These are phyloP conservation scores for Atrichornis clamosus DNA, from an alignment of 2,113 vertebrate genomes.

Conservation along the genomic window DNA sequence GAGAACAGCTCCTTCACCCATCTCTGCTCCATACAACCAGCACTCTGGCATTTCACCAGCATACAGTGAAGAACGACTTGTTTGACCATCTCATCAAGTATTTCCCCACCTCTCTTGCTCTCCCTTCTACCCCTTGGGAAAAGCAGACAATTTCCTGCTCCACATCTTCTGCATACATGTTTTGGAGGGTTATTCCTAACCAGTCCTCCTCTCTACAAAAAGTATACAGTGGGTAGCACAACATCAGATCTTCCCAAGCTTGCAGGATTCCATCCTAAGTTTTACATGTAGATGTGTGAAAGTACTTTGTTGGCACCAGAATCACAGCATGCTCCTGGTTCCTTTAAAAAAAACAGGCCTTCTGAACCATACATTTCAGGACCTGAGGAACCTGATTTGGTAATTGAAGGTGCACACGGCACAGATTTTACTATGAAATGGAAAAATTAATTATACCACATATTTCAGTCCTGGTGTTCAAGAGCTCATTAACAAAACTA, in stretches of 20 bases:
- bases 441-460: constrained; percentile 14
- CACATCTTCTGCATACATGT: neutral
- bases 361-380: neutral
- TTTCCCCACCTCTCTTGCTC: neutral
- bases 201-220: neutral
- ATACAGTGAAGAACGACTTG: neutral
- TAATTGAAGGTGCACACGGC: neutral
- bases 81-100: neutral
- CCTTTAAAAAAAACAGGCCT: neutral
- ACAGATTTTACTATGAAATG: neutral
- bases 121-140: neutral
- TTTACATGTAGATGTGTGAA: neutral
- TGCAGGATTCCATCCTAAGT: neutral
- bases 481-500: constrained; percentile 21
- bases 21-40: neutral
- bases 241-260: neutral
- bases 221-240: neutral
- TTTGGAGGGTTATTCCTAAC: neutral
- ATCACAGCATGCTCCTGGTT: neutral
- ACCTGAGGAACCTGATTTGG: constrained; percentile 12
- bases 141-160: neutral
- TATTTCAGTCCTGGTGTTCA: neutral
- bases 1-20: neutral
- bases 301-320: neutral
- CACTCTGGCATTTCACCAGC: neutral